Evolutionary conservation across 2,888 invertebrate genomes (phyloP), one percentile per base, ranked within the genome.

Genomic region (Sylvicola cinctus): DNA sequence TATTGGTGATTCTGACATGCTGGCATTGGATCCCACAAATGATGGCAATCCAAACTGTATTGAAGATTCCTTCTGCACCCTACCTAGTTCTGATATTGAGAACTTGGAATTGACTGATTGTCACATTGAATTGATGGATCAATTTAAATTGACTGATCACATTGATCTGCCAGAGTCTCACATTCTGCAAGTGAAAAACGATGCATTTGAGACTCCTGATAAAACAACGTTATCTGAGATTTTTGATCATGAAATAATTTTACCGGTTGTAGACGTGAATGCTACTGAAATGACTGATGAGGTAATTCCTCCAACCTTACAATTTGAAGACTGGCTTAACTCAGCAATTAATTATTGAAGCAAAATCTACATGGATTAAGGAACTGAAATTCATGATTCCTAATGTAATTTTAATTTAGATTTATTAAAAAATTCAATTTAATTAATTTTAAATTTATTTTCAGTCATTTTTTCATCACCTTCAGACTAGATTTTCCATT

Each of bases 291-390:
- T 31, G 7, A 27, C 16, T 8, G 13, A 13, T 11, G 33, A 38
- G 4, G 20, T 36, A 3, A 30, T 40, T 5, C 40, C 44, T 6
- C 55, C 52, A 10, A 48, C 48, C 1, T 39, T 58, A 27, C 46
- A 49, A 13, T 81, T 79, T 51, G 55, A 68, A 8, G 64, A 70
- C 32, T 83, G 83, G 81, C 55, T 81, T 30, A 68, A 72, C 2
- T 73, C 75, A 45, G 71, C 79, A 11, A 78, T 79, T 8, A 81
- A 72, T 83, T 34, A 81, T 81, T 55, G 70, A 71, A 42, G 67
- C 72, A 45, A 62, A 65, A 6, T 20, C 20, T 46, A 71, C 73
- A 36, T 67, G 66, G 44, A 68, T 73, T 7, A 69, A 76, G 25
- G 67, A 71, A 1, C 58, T 77, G 16, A 66, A 67, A 10, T 78